Evolutionary conservation across 2,113 vertebrate species (phyloP).

Genomic region (Eupsittula cactorum): DNA sequence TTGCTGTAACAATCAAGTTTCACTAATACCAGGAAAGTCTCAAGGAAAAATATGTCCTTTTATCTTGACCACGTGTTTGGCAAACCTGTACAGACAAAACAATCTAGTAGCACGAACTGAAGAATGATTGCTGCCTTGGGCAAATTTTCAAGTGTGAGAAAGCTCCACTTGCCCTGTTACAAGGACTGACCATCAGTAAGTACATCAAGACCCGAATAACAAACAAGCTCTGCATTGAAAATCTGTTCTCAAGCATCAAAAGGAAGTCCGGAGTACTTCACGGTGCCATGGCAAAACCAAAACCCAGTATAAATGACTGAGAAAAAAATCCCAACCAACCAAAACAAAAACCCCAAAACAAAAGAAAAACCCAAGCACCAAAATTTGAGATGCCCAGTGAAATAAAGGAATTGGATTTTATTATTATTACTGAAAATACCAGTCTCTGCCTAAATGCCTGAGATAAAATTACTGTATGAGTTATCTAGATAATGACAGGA

Average conservation of each 20-base stretch:
- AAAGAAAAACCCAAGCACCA: not conserved
- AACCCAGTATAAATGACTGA: not conserved
- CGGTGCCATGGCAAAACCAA: not conserved
- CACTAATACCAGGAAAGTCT: not conserved
- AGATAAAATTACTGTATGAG: not conserved
- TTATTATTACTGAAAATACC: not conserved
- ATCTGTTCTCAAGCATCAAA: not conserved
- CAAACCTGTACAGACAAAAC: slow-evolving; percentile 21
- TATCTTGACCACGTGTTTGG: slow-evolving; percentile 26
- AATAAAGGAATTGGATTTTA: not conserved
- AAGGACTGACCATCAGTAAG: slow-evolving; percentile 10
- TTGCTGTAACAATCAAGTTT: not conserved
- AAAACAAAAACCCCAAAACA: not conserved
- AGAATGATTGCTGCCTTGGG: slow-evolving; percentile 32
- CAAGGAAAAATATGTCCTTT: slow-evolving; percentile 54
- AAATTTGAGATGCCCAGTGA: not conserved
- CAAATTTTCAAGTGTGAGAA: slow-evolving; percentile 4
- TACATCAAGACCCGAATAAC: not conserved
- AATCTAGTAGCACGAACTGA: not conserved
- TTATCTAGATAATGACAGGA: not conserved
- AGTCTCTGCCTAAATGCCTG: not conserved
- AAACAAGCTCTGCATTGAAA: slow-evolving; percentile 5
- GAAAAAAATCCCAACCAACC: not conserved
- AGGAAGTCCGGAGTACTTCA: not conserved
- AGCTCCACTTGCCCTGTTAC: not conserved